Percentiles rank a stretch among this genome's conserved stretches.
Evolutionary conservation across 2,797 vertebrate genomes (phyloP).

Genomic region (Echeneis naucrates): DNA sequence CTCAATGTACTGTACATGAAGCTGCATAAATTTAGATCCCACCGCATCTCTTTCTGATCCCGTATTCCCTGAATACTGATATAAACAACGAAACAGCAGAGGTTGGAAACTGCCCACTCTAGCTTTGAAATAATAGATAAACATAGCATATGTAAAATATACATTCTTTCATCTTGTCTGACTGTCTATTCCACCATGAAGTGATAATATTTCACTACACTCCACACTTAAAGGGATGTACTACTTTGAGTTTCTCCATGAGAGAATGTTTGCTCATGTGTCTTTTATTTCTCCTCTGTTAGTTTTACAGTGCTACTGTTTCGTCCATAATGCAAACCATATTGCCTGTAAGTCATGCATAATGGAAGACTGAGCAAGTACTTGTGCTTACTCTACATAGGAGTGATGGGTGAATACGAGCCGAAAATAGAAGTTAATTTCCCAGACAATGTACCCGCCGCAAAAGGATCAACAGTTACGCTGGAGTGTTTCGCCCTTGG

Average conservation of each 20-base stretch:
- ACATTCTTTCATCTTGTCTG: no score
- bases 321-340: constrained; percentile 61
- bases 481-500: constrained; percentile 96
- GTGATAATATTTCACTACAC: constrained; percentile 46
- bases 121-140: constrained; percentile 69
- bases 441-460: constrained; percentile 92
- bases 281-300: constrained; percentile 70
- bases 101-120: constrained; percentile 52
- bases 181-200: constrained; percentile 41
- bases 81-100: constrained; percentile 55
- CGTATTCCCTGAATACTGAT: constrained; percentile 65
- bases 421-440: constrained; percentile 99
- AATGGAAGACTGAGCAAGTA: constrained; percentile 71
- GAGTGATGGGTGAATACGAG: constrained; percentile 97
- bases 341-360: constrained; percentile 78
- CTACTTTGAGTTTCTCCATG: constrained; percentile 63
- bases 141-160: no score
- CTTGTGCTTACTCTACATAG: constrained; percentile 79
- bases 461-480: constrained; percentile 94
- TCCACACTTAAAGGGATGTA: constrained; percentile 59
- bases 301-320: constrained; percentile 63
- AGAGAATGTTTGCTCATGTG: constrained; percentile 71
- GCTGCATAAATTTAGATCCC: constrained; percentile 74
- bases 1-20: constrained; percentile 75
- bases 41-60: constrained; percentile 61